phyloP scores from a whole-genome alignment of 1,140 invertebrate species.

The Sipha flava region DNA sequence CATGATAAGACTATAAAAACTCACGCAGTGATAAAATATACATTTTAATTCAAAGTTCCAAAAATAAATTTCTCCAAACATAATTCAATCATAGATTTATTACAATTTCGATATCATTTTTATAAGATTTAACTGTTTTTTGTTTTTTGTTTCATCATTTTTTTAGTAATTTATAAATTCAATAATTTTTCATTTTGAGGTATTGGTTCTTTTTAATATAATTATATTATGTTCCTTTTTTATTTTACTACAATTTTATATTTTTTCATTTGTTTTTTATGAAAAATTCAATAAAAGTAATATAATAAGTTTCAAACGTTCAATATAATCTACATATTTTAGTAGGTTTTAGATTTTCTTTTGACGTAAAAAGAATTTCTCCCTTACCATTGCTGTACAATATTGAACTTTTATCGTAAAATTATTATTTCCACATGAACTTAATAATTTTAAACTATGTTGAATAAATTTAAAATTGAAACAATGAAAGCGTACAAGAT shows the following conservation, averaged over 20 bases:
- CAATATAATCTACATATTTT: neutral
- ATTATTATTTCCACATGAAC: no score
- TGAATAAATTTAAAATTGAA: no score
- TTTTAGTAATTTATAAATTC: neutral
- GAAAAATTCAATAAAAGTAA: neutral
- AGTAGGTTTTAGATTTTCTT: neutral
- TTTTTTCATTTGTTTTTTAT: neutral
- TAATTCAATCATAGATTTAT: no score
- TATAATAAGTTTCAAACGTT: neutral
- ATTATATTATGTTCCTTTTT: neutral
- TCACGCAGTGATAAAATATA: neutral
- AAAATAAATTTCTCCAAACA: no score
- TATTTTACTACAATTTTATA: neutral
- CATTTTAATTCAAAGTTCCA: neutral
- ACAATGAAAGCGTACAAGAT: no score
- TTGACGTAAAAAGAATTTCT: neutral
- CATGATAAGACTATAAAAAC: neutral
- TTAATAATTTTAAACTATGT: no score
- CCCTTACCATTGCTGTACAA: neutral
- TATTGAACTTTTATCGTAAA: no score
- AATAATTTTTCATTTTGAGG: neutral
- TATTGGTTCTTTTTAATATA: neutral
- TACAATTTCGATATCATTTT: no score
- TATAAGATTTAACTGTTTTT: no score
- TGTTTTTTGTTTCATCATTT: neutral